Conservation (phyloP, 2,113 vertebrate species). For the Dipodomys spectabilis region DNA sequence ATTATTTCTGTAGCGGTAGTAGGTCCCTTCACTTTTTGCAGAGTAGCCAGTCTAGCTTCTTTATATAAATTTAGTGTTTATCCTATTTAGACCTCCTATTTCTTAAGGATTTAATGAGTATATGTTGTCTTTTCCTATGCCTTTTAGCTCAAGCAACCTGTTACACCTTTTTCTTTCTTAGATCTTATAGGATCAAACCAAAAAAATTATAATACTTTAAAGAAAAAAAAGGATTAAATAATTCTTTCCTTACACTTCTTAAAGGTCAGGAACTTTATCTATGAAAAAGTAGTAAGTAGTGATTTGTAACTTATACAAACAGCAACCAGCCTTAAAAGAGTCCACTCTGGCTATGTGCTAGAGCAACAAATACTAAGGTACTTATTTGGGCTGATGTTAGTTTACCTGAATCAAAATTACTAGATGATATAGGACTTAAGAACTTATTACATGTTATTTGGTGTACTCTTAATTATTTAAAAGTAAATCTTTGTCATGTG, state of each 20-base stretch:
- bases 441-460: conserved; percentile 79
- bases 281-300: conserved; percentile 56
- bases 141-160: not conserved
- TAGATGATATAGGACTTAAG: conserved; percentile 70
- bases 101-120: conserved; percentile 54
- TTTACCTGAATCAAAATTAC: conserved; percentile 63
- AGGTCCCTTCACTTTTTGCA: not conserved
- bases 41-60: conserved; percentile 67
- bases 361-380: not conserved
- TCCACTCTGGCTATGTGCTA: conserved; percentile 32
- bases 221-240: conserved; percentile 74
- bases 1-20: too few species aligned
- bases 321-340: conserved; percentile 55
- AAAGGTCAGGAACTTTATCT: conserved; percentile 78
- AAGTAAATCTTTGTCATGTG: conserved; percentile 81
- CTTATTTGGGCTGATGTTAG: conserved; percentile 52
- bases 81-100: conserved; percentile 64
- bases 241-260: conserved; percentile 72
- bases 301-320: conserved; percentile 49
- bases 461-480: conserved; percentile 77
- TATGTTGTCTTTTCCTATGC: conserved; percentile 50
- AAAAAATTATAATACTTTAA: conserved; percentile 52
- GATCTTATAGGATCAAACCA: conserved; percentile 26
- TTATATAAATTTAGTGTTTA: conserved; percentile 51
- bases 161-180: conserved; percentile 52